Base-by-base conservation (phyloP, 2,797 vertebrate genomes). In the Myotis vivesi region DNA sequence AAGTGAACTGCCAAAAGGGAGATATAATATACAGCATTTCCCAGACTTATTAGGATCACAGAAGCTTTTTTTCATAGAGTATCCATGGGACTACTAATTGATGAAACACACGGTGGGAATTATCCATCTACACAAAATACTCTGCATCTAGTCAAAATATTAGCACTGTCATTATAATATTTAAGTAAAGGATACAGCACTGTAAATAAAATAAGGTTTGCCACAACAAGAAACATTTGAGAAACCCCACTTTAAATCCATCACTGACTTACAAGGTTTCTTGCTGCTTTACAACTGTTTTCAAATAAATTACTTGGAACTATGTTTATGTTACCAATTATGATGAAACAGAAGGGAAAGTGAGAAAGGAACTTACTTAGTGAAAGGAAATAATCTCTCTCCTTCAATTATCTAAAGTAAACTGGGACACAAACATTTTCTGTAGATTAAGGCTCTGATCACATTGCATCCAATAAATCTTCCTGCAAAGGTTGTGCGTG, bases 401-500 rank as follows among this genome's bases (percentile, higher is more conserved):
- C 72, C 44, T 89, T 93, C 68, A 95, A 84, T 80, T 84, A 94
- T 75, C 83, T 87, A 82, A 91, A 96, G 69, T 83, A 96, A 93
- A 94, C 91, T 25, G 33, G 73, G 59, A 92, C 30, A n/a, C 88
- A 96, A 96, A 96, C 88, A 91, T 82, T 95, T 94, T 97, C 93
- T 95, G 80, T 94, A 97, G 81, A 97, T 84, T 84, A 94, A 95
- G 51, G 79, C 81, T 96, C 57, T 87, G 94, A 96, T 96, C 89
- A 80, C 51, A 69, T 77, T 55, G 73, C 72, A 91, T 72, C 71
- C 83, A 72, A 94, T 96, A 96, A 96, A 96, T 96, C 96, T 98
- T 95, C 64, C 84, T 44, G 72, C 53, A 93, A 86, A 80, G 93
- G 73, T 87, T 87, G 64, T 20, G 36, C 72, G 5, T 93, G 80